phyloP scores from a whole-genome alignment of 2,888 invertebrate species.

The Coleophora flavipennella region DNA sequence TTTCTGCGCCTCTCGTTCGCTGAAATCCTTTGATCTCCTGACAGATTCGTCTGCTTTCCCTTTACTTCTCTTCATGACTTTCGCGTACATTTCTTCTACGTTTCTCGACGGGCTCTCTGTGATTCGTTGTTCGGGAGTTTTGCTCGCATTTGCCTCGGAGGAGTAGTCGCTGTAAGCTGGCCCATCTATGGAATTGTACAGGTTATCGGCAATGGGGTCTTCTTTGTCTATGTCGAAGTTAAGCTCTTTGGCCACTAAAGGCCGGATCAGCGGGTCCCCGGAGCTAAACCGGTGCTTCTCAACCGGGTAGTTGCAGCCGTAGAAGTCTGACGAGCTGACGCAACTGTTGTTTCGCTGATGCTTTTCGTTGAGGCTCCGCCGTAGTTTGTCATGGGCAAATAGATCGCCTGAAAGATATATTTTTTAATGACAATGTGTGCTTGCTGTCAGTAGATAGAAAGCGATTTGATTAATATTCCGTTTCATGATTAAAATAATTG shows the following conservation, averaged over 20 bases:
- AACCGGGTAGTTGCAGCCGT: conserved; percentile 68
- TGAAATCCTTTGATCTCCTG: conserved; percentile 41
- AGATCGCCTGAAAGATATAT: conserved; percentile 59
- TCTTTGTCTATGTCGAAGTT: conserved; percentile 56
- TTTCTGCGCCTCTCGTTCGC: conserved; percentile 25
- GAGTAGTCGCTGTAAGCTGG: conserved; percentile 45
- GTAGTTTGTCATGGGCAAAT: conserved; percentile 58
- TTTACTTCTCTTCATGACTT: conserved; percentile 83
- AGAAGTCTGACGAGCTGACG: conserved; percentile 67
- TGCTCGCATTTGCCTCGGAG: conserved; percentile 41
- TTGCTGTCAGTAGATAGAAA: no score
- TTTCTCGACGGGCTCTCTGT: conserved; percentile 76
- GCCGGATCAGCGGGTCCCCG: conserved; percentile 53
- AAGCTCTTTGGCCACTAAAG: conserved; percentile 58
- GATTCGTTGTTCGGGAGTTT: conserved; percentile 47
- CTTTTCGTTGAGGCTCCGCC: conserved; percentile 65
- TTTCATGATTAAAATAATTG: no score
- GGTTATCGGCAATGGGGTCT: conserved; percentile 39
- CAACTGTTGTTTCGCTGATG: conserved; percentile 69
- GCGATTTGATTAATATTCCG: no score
- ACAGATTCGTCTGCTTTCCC: conserved; percentile 41
- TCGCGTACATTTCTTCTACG: conserved; percentile 92
- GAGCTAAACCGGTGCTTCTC: conserved; percentile 67
- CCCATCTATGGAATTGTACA: conserved; percentile 58
- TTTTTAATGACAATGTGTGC: no score